A percentile compares a stretch with the other conserved stretches of the same genome.
Evolutionary conservation across 2,113 vertebrate species (phyloP).

Genomic region (Cynocephalus volans): DNA sequence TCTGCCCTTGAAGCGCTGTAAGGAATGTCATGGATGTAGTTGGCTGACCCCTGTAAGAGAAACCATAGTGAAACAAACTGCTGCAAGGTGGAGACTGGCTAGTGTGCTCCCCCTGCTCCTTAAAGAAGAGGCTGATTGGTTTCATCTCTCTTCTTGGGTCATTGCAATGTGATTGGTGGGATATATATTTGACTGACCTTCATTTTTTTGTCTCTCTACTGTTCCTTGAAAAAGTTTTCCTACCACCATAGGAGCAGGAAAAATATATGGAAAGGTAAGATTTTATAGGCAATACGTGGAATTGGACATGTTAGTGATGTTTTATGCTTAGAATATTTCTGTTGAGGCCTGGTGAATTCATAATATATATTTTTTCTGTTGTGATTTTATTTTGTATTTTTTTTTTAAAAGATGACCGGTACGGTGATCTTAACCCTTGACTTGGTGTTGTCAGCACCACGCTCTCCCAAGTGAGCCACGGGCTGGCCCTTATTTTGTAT

Average conservation of each 20-base stretch:
- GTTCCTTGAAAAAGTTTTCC: conserved; percentile 2
- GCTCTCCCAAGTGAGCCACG: no score
- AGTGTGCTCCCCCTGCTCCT: neutral
- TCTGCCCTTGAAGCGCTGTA: neutral
- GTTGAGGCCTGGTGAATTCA: neutral
- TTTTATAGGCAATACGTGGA: conserved; percentile 61
- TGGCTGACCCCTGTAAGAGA: conserved; percentile 6
- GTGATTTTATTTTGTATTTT: no score
- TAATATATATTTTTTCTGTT: conserved; percentile 41
- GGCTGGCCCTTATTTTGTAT: conserved; percentile 61
- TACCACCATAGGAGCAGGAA: conserved; percentile 31
- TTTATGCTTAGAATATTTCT: conserved; percentile 51
- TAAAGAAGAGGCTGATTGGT: neutral
- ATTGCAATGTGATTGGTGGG: neutral
- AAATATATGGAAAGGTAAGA: conserved; percentile 33
- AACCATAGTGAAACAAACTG: neutral
- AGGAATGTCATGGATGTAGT: neutral
- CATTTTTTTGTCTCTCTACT: conserved; percentile 10
- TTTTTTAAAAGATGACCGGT: no score
- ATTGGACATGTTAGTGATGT: conserved; percentile 25
- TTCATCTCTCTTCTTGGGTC: neutral
- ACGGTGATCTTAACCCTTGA: no score
- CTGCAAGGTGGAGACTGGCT: neutral
- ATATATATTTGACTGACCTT: neutral
- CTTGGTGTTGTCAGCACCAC: no score